Evolutionary conservation across 2,113 vertebrate species (phyloP), one percentile per base, ranked within the genome.

Genomic region (Pseudois nayaur): DNA sequence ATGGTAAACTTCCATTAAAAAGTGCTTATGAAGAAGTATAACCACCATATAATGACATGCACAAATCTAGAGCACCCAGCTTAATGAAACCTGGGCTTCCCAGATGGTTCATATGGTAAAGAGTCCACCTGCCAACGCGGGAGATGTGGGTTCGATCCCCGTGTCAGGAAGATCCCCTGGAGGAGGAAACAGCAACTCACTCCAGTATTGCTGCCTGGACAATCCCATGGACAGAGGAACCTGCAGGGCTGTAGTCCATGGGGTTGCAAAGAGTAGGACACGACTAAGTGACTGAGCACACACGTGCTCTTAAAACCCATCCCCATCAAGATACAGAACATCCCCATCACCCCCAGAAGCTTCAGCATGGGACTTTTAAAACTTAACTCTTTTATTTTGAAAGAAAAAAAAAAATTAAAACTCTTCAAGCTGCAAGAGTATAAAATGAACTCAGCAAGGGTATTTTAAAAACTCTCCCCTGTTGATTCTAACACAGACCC

Each of bases 401-500:
- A 83, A 86, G 62, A 96, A 92, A n/a, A 78, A 82, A 74, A 96
- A 90, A 36, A 43, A 43, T 90, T 64, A 52, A 74, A 95, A 76
- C 52, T 74, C 67, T 96, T 82, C 78, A 93, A n/a, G n/a, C 81
- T 71, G 52, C 8, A 78, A 89, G 48, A 81, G 15, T 40, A 15
- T 62, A 90, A 93, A 88, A 64, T 67, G 45, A 95, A 83, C 57
- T 76, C 5, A 84, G 40, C 87, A 88, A 89, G 71, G 17, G 15
- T 60, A 50, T 92, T 91, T 92, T 16, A 64, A 78, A 82, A 74
- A 52, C 67, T 33, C 50, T 83, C 12, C 16, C 48, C 31, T 16
- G 45, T 57, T 92, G 76, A 79, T 90, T 87, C 14, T 92, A 59
- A 94, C 31, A 45, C n/a, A 50, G 9, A 50, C 4, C 48, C 27